Conservation (phyloP, 92 coral and sea anemone genomes). For the Zoanthus gigantus region DNA sequence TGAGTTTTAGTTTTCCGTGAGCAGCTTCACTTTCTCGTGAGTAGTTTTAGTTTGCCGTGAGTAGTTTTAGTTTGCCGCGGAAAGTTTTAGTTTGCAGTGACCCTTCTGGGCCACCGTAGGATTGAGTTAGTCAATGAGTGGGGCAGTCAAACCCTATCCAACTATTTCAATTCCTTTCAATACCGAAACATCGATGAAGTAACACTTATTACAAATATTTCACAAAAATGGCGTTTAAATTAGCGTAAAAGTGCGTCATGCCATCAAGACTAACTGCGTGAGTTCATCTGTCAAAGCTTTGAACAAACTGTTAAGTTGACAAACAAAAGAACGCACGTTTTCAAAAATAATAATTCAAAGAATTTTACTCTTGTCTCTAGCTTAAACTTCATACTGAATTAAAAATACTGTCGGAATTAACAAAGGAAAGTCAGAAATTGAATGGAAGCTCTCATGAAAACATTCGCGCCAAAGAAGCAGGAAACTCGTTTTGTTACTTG, state of each 20-base stretch:
- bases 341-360: not conserved
- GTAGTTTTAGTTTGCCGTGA: too few species aligned
- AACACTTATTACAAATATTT: too few species aligned
- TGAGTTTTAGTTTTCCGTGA: too few species aligned
- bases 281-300: not conserved
- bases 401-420: not conserved
- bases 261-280: not conserved
- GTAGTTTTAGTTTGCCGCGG: too few species aligned
- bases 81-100: too few species aligned
- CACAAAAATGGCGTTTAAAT: not conserved
- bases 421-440: not conserved
- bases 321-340: not conserved
- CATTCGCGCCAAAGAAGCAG: conserved; percentile 11
- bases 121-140: too few species aligned
- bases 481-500: not conserved
- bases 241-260: not conserved
- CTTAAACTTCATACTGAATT: not conserved
- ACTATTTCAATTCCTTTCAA: too few species aligned
- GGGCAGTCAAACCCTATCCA: too few species aligned
- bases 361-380: not conserved
- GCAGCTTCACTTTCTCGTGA: too few species aligned
- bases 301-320: not conserved
- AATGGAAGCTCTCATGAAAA: not conserved
- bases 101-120: too few species aligned
- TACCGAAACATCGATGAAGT: too few species aligned